Base-by-base conservation (phyloP, 2,797 vertebrate species). In the Jordanella pulchra region DNA sequence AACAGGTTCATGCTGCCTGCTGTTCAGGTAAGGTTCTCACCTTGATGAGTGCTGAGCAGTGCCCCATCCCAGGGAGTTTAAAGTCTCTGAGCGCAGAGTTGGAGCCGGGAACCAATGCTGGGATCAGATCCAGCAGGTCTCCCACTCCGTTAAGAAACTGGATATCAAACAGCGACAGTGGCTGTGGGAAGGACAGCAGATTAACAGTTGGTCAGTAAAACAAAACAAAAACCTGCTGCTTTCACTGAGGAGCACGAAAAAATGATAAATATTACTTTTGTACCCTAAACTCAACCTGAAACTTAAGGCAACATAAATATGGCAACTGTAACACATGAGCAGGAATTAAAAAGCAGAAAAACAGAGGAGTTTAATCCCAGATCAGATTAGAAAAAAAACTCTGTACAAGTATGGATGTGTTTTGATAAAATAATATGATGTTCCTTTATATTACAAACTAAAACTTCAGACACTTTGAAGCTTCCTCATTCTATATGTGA, bases 31-130 rank as follows among this genome's bases (percentile, higher is more conserved):
- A 67, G 55, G 32, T 23, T 75, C 89, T 91, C 66, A 98, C 97
- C 97, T 98, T 99, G 77, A 99, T 97, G 60, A 99, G 96, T 1
- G 97, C 97, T 44, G 97, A 98, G 87, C 97, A 99, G 88, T 98
- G 97, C 7, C 97, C 97, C 96, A 97, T 97, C 32, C 95, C 94
- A 71, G 95, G 96, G 48, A 82, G 90, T 61, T 87, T 93, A 39
- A 83, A 88, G 71, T 80, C 66, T 25, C 74, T 65, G 35, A 72
- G 66, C 0, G 3, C 65, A 27, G 23, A 15, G 6, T 72, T 54
- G 23, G 79, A 73, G 9, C 21, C 2, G 10, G 88, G 87, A 55
- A 91, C 92, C 67, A 99, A 66, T 0, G 95, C 90, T 54, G 96
- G 96, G 87, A 97, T 96, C 83, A 98, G 94, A 77, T 98, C 97